These are phyloP conservation scores for Erinaceus europaeus DNA, from an alignment of 2,113 vertebrate species.

Conservation along the genomic window DNA sequence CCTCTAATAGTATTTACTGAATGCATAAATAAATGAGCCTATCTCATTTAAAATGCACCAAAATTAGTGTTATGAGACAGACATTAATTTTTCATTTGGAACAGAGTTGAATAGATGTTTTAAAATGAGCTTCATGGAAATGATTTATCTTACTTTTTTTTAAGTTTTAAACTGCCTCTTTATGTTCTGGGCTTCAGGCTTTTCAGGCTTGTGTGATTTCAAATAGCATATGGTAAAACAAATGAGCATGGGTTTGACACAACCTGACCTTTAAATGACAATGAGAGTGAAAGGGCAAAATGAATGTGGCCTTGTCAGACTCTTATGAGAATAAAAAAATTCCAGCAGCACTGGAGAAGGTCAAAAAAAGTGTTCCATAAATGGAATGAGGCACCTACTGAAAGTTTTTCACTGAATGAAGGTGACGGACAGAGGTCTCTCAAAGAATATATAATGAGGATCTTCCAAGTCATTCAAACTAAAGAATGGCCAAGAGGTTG, in stretches of 20 bases:
- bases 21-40: not conserved
- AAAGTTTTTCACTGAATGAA: constrained; percentile 62
- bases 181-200: constrained; percentile 32
- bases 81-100: not conserved
- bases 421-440: constrained; percentile 72
- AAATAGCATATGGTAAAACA: constrained; percentile 62
- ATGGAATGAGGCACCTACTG: constrained; percentile 26
- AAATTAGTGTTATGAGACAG: not conserved
- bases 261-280: constrained; percentile 73
- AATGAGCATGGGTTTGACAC: constrained; percentile 64
- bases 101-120: constrained; percentile 1
- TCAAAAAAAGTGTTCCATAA: constrained; percentile 59
- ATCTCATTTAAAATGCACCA: not conserved
- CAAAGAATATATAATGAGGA: constrained; percentile 58
- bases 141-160: not conserved
- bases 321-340: constrained; percentile 65
- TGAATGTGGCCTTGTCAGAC: constrained; percentile 68
- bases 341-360: constrained; percentile 60
- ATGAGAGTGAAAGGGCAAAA: constrained; percentile 67
- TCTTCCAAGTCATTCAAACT: constrained; percentile 39
- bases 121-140: constrained; percentile 29
- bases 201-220: constrained; percentile 55
- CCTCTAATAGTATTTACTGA: not conserved
- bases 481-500: constrained; percentile 42
- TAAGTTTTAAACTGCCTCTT: constrained; percentile 8